A percentile compares a stretch with the other conserved stretches of the same genome.
phyloP scores from a whole-genome alignment of 2,797 vertebrate genomes.

The Cetoscarus ocellatus region DNA sequence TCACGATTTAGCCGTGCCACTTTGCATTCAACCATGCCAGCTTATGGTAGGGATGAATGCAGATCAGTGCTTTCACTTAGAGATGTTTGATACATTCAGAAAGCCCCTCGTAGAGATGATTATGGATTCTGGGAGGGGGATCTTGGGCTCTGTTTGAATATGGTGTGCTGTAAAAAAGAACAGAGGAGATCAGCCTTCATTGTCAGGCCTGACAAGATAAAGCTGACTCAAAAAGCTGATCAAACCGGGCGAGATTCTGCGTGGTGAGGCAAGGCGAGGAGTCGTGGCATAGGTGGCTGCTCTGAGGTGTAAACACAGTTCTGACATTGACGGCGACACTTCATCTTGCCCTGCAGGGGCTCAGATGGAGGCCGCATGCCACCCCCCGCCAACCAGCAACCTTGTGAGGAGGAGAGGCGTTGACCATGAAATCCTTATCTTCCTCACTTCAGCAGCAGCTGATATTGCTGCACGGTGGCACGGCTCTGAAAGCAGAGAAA shows the following conservation, averaged over 20 bases:
- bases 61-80: slow-evolving; percentile 79
- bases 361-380: slow-evolving; percentile 36
- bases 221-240: slow-evolving; percentile 81
- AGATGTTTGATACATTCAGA: slow-evolving; percentile 76
- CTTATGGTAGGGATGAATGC: slow-evolving; percentile 79
- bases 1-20: slow-evolving; percentile 69
- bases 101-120: slow-evolving; percentile 78
- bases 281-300: slow-evolving; percentile 63
- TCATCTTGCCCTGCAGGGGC: slow-evolving; percentile 53
- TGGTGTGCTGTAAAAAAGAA: slow-evolving; percentile 78
- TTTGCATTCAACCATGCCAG: slow-evolving; percentile 76
- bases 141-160: slow-evolving; percentile 75
- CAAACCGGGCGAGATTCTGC: slow-evolving; percentile 70
- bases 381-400: slow-evolving; percentile 29
- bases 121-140: slow-evolving; percentile 76
- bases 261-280: slow-evolving; percentile 64
- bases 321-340: slow-evolving; percentile 75
- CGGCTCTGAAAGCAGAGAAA: slow-evolving; percentile 43
- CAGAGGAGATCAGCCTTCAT: slow-evolving; percentile 81
- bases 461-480: slow-evolving; percentile 45
- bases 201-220: slow-evolving; percentile 86
- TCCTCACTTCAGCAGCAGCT: slow-evolving; percentile 43
- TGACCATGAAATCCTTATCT: slow-evolving; percentile 74
- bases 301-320: slow-evolving; percentile 73
- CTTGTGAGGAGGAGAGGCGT: slow-evolving; percentile 58